Conservation (phyloP, 2,888 invertebrate genomes). For the Dryococelus australis region DNA sequence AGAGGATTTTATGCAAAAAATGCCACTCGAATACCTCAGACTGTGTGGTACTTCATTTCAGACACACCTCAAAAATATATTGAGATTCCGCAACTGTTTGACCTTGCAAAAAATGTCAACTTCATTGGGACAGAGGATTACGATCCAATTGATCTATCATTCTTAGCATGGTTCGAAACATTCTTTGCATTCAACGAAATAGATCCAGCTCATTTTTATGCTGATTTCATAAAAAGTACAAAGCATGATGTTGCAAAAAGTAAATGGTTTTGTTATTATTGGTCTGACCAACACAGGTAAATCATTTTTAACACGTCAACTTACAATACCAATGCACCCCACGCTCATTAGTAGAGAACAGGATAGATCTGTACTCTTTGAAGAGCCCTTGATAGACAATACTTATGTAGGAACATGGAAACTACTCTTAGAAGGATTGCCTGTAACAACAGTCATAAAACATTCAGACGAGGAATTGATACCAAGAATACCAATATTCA, state of each 20-base stretch:
- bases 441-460: conserved; percentile 6
- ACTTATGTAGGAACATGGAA: conserved; percentile 12
- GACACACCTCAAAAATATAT: background rate
- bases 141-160: background rate
- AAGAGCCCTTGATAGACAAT: background rate
- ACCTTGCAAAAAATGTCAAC: background rate
- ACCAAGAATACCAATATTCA: background rate
- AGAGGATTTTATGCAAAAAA: background rate
- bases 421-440: background rate
- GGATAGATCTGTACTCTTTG: background rate
- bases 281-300: background rate
- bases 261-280: background rate
- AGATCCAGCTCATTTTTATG: background rate
- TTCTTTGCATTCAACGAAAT: background rate
- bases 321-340: background rate
- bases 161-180: background rate
- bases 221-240: background rate
- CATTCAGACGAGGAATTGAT: conserved; percentile 23
- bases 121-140: too few relatives aligned
- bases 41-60: background rate
- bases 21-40: background rate
- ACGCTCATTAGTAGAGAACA: background rate
- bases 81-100: background rate
- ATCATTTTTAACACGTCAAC: background rate
- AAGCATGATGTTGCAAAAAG: background rate